Evolutionary conservation across 2,888 invertebrate species (phyloP), one percentile per base, ranked within the genome.

Genomic region (Sceliomorpha sp.): DNA sequence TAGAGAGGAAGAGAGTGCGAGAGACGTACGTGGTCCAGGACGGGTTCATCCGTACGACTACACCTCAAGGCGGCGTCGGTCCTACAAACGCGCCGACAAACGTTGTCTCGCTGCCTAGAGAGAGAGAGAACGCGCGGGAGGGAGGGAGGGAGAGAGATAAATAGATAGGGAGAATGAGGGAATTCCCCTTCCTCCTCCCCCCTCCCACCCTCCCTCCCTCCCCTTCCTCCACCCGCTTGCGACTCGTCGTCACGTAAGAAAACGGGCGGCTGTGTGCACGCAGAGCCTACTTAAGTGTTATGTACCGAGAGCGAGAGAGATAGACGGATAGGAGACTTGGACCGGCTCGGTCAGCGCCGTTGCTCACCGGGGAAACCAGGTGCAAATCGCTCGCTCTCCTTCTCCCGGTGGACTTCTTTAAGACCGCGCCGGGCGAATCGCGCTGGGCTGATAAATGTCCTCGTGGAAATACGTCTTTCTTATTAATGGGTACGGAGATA

Each of bases 41-140:
- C 62, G 51, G 60, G 58, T 53, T 47, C 60, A 63, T 59, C 29
- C 34, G 39, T 47, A 50, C 67, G 70, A 72, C 78, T 82, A 77
- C 76, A 78, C 80, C 82, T 83, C 69, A 76, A 78, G 76, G 78
- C 82, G 72, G 80, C 80, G 73, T 80, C 85, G 85, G 82, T 75
- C 74, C 76, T 81, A 82, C 86, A 86, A 85, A 86, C 84, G 85
- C 47, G 85, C 86, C 86, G 86, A 86, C 86, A 86, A 86, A 85
- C 86, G 85, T 70, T 85, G 86, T 84, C 85, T 80, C 80, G 78
- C 78, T 84, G 27, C 13, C 27, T 36, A 44, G 48, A 31, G 5
- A 15, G 9, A 29, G 7, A 29, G 29, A 29, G 9, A 29, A 2
- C 1, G 8, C 24, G 3, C 24, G 24, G 7, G 3, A 24, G 24